Evolutionary conservation across 2,797 vertebrate genomes (phyloP).

Genomic region (Lepilemur septentrionalis): DNA sequence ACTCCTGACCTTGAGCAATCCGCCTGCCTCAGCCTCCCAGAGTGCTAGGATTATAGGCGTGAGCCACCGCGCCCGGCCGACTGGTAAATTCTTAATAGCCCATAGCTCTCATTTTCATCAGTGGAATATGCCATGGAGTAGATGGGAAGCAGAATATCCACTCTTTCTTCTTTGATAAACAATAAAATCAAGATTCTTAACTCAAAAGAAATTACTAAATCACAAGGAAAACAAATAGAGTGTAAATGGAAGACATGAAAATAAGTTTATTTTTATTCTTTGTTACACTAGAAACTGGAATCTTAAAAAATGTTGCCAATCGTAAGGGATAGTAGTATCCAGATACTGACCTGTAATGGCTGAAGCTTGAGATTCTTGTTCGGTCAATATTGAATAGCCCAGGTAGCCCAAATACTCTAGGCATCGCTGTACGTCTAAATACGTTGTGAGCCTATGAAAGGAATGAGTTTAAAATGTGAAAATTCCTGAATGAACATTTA

Average conservation of each 20-base stretch:
- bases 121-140: background rate
- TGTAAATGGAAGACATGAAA: slow-evolving; percentile 2
- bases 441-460: slow-evolving; percentile 92
- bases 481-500: background rate
- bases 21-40: too few species aligned
- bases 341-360: slow-evolving; percentile 92
- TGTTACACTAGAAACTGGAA: background rate
- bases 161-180: background rate
- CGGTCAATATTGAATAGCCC: slow-evolving; percentile 96
- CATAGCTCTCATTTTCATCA: background rate
- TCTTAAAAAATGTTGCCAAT: background rate
- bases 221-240: background rate
- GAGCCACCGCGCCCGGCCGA: too few species aligned
- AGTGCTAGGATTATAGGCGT: too few species aligned
- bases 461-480: background rate
- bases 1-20: too few species aligned
- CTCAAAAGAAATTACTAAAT: slow-evolving; percentile 30
- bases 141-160: slow-evolving; percentile 3
- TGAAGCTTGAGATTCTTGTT: slow-evolving; percentile 97
- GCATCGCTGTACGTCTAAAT: slow-evolving; percentile 96
- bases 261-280: slow-evolving; percentile 37
- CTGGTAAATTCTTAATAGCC: background rate
- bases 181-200: slow-evolving; percentile 34
- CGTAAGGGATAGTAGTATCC: background rate
- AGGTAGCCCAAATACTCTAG: slow-evolving; percentile 97